Base-by-base conservation (phyloP, 1,140 invertebrate species). In the Neodiprion pinetum region DNA sequence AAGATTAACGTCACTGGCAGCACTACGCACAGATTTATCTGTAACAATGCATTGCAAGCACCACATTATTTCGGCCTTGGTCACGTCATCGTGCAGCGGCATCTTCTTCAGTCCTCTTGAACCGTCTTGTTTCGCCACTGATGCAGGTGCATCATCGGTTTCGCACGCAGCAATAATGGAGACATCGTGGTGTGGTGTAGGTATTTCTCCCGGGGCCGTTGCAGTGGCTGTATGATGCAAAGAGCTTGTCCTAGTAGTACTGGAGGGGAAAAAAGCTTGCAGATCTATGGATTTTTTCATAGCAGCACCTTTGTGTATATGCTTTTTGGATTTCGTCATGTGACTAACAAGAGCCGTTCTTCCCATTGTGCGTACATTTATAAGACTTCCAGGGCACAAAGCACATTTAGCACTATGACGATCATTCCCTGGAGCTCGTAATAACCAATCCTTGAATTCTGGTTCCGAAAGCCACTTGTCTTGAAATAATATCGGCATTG, bases 61-160 rank as follows among this genome's bases (percentile, higher is more conserved):
- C 72, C 76, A 77, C 66, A 73, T 17, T 14, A 77, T 77, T 77
- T 76, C 76, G 17, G 76, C 76, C 67, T 70, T 75, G 7, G 76
- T 77, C n/a, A 77, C 71, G 28, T 71, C 70, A 17, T 77, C 74
- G 72, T 49, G 68, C 74, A 72, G 53, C 53, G 9, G 8, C 53
- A 61, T 61, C 53, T 12, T 61, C 53, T 61, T 61, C 53, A 61
- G n/a, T 61, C 9, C 9, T 17, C 53, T 61, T 17, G 53, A 9
- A 61, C 53, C 9, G n/a, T 61, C 53, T 61, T 14, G 53, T 61
- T 61, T 61, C 11, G 53, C 11, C 8, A 61, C 53, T 61, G 11
- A 12, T 12, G 53, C 53, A 61, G n/a, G 4, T 7, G 8, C 11
- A 61, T 5, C 53, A 3, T 4, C 53, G n/a, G 5, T 61, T 61